Base-by-base conservation (phyloP, 2,888 invertebrate species). In the Coelogynopora nodosa region DNA sequence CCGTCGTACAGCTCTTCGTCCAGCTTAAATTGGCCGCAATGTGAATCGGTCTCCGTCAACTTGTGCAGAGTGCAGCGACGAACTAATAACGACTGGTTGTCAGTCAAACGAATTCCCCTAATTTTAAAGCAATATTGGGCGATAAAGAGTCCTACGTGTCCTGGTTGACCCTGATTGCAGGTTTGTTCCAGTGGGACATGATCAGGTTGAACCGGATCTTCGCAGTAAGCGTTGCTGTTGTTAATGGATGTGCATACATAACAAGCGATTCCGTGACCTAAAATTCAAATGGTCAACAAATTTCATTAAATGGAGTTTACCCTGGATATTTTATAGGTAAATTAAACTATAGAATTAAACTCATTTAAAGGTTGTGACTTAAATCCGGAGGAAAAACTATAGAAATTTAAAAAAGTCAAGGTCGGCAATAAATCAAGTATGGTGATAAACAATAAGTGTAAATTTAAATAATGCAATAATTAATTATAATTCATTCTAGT, bases 101-200 rank as follows among this genome's bases (percentile, higher is more conserved):
- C 92, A 1, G 88, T 87, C 31, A 89, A 92, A 92, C 90, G 2
- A 89, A 89, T 91, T 28, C 93, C 93, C 85, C 92, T 93, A 81
- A 93, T 91, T 90, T 93, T 93, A 86, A 93, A 92, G 89, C 93
- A 93, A 89, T 92, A 93, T 89, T 93, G 92, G 49, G 93, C 93
- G 0, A 93, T 93, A 89, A 93, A 93, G 83, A 91, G 89, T 0
- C 93, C 93, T 26, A 92, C 90, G 88, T 92, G 91, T 0, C 91
- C 91, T 86, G 92, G 90, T 89, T 92, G 92, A 30, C 93, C 93
- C 86, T 93, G 93, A 90, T 91, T 91, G 88, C 93, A 93, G 88
- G 91, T 90, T 86, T 91, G 91, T 13, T 89, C 90, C 88, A 92
- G 92, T 0, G 89, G 90, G 10, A 91, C 91, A 89, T 90, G 90